Conservation (phyloP, 2,888 invertebrate genomes). For the Sarcophaga carnaria region DNA sequence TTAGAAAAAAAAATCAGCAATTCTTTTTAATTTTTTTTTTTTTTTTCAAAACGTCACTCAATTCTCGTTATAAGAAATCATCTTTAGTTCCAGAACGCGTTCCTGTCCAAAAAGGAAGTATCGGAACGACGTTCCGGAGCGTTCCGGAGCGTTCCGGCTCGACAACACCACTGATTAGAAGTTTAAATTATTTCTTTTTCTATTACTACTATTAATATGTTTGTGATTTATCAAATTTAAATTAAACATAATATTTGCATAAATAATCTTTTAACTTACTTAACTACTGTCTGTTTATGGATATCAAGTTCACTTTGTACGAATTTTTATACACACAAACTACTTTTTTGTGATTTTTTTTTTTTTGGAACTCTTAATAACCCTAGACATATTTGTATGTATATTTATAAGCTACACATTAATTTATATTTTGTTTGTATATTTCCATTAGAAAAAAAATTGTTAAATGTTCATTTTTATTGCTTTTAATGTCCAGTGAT, state of each 20-base stretch:
- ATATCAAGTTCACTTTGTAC: slow-evolving; percentile 17
- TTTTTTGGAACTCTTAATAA: not conserved
- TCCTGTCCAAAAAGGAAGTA: no score
- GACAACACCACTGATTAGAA: no score
- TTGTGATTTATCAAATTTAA: no score
- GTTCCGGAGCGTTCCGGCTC: no score
- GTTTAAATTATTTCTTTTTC: no score
- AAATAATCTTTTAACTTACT: slow-evolving; percentile 21
- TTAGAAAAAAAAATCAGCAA: no score
- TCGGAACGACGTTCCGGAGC: no score
- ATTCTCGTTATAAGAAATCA: no score
- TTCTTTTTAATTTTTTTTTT: no score
- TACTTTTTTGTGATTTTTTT: not conserved
- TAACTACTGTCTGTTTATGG: slow-evolving; percentile 11
- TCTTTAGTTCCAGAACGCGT: no score
- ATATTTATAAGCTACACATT: slow-evolving; percentile 18
- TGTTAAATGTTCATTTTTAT: slow-evolving; percentile 36
- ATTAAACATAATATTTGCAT: slow-evolving; percentile 2
- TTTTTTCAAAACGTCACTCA: no score
- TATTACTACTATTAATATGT: no score
- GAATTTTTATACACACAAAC: not conserved
- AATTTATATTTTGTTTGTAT: slow-evolving; percentile 29
- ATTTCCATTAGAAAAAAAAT: slow-evolving; percentile 36
- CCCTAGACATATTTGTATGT: slow-evolving; percentile 6
- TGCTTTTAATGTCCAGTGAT: slow-evolving; percentile 38